Evolutionary conservation across 2,113 vertebrate genomes (phyloP), one percentile per base, ranked within the genome.

Genomic region (Aegotheles bennettii): DNA sequence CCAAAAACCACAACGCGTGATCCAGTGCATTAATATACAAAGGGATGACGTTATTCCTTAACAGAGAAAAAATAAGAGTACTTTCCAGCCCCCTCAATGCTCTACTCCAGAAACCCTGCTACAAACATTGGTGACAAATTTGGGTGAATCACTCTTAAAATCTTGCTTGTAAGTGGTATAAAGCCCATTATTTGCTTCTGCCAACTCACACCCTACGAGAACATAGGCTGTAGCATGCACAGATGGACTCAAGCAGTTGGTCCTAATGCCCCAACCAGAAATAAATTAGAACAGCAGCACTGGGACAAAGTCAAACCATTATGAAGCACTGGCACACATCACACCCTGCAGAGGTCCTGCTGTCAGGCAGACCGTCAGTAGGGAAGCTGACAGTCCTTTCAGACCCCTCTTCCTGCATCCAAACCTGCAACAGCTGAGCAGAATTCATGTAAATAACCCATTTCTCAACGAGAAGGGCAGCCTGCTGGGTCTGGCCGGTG

Each of bases 1-100:
- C 95, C 97, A 96, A 84, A 83, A 96, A 50, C 10, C 78, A 93
- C 84, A 90, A 87, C 70, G 60, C 51, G n/a, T 84, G 63, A 97
- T 82, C 93, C 92, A 64, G 13, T 51, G 35, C 53, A 74, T 63
- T 91, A 87, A 93, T 88, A 80, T 51, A 94, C 90, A 96, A 95
- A 90, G 61, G 73, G 84, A 91, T 90, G 79, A 93, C 59, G 77
- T 95, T 78, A 93, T 86, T 93, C 84, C 77, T 84, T 82, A 89
- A 64, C 59, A 80, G 67, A 87, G n/a, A 65, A 18, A 87, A 89
- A 95, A 94, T 74, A 42, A 76, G 87, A 92, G 57, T 65, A 86
- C 84, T 68, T 45, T 42, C 53, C 82, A 93, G 59, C 36, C 81
- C 69, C 73, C 38, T 81, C 78, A 28, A 7, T 0, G 9, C 76